Base-by-base conservation (phyloP, 2,888 invertebrate species). In the Hermodice carunculata region DNA sequence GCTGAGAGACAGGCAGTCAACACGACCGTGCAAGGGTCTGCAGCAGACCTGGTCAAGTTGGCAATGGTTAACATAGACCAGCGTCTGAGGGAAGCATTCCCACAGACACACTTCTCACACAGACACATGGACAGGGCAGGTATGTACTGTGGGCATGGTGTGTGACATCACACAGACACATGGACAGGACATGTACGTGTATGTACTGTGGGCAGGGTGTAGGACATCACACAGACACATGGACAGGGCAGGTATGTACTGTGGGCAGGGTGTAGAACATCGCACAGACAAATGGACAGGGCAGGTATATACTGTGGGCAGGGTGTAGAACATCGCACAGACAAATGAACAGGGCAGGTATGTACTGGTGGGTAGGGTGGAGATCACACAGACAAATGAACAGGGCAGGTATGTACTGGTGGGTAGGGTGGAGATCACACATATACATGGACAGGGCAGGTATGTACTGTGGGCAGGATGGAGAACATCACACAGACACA, bases 1-100 rank as follows among this genome's bases (percentile, higher is more conserved):
- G 94, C 95, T 0, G 96, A 96, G 86, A 89, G 98, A n/a, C 97
- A 98, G 88, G 96, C 97, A 17, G 90, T 99, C 0, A 99, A 99
- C 85, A 94, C 97, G 1, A 93, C 92, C 17, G 92, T 99, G 57
- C 98, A 99, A 87, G 98, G 98, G 0, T 96, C 98, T 0, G 98
- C 98, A 0, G 95, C 98, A 0, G 98, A 99, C 86, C 91, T 99
- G 48, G 93, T 94, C 0, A 99, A 99, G 86, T 91, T 89, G 62
- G 96, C 97, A 0, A 94, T 98, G 91, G 89, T 94, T 31, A 88
- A 89, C 53, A 91, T 97, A 77, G 92, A 95, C 75, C 85, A 87
- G 14, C 85, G 88, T 81, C 82, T 91, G 76, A 70, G 85, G 71
- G 58, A 87, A 78, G 74, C 85, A 78, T 90, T 89, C 85, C 84